phyloP scores from a whole-genome alignment of 2,797 vertebrate genomes.

The Lepilemur septentrionalis region DNA sequence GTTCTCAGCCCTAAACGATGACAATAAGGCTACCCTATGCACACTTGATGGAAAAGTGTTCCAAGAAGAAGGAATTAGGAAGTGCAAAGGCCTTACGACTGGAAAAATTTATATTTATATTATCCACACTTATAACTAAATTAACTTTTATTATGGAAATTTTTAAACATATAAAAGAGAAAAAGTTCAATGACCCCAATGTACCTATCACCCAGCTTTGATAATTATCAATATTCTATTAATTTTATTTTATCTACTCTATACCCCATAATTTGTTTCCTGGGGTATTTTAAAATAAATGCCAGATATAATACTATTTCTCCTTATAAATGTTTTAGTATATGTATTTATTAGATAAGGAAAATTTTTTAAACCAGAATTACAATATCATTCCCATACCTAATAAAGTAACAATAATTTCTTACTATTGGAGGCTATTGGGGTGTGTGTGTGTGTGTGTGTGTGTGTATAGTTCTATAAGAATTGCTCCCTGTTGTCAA shows the following conservation, averaged over 20 bases:
- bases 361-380: constrained; percentile 24
- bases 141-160: background rate
- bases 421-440: background rate
- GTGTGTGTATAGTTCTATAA: background rate
- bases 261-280: background rate
- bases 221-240: background rate
- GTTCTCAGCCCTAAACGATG: background rate
- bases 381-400: constrained; percentile 13
- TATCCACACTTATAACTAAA: background rate
- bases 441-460: too few relatives aligned
- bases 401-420: constrained; percentile 14
- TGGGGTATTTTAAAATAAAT: background rate
- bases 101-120: background rate
- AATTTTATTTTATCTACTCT: constrained; percentile 13
- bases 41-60: background rate
- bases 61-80: background rate
- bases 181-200: background rate
- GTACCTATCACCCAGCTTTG: background rate
- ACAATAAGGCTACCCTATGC: background rate
- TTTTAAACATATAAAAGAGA: background rate
- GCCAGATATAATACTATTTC: background rate
- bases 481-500: background rate
- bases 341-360: background rate
- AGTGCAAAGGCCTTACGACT: background rate
- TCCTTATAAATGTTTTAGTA: background rate